Evolutionary conservation across 2,797 vertebrate genomes (phyloP), one percentile per base, ranked within the genome.

Genomic region (Leuciscus waleckii): DNA sequence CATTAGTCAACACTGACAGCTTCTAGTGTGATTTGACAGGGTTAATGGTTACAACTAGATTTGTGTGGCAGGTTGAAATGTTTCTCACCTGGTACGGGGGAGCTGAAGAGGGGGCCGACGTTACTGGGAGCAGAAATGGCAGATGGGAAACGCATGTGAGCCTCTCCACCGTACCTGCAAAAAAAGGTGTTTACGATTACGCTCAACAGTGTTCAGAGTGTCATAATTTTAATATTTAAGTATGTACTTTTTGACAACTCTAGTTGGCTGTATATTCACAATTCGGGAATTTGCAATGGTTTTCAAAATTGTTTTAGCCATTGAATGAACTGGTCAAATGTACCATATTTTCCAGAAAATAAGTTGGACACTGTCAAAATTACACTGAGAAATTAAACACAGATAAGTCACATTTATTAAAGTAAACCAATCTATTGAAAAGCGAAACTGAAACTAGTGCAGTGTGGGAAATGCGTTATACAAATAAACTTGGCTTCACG

Each of bases 151-250:
- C 97, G 95, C 97, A 99, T 98, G 92, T 99, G 98, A 74, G 98
- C 97, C 92, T 99, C 98, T 89, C 98, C 98, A 61, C 98, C 98
- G 21, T 99, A 99, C 91, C 98, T 99, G 83, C 13, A 46, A n/a
- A n/a, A n/a, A n/a, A n/a, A 37, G 7, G 37, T 1, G 37, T 37
- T 37, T 37, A 37, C 37, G 37, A 37, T 6, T 37, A 1, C 37
- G 7, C 37, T 37, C 6, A 37, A n/a, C n/a, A 37, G 35, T 7
- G 37, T 7, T 37, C 37, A 37, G 7, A 37, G 37, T 7, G 37
- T 37, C 6, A 37, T 7, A 37, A 37, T 37, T 37, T 7, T 7
- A 37, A 37, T 7, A 37, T 37, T 7, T 37, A 37, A 37, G 37
- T 39, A 39, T 0, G 39, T 39, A 39, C 39, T 41, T 9, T 41